Evolutionary conservation across 2,797 vertebrate species (phyloP).

Genomic region (Notolepis coatsorum): DNA sequence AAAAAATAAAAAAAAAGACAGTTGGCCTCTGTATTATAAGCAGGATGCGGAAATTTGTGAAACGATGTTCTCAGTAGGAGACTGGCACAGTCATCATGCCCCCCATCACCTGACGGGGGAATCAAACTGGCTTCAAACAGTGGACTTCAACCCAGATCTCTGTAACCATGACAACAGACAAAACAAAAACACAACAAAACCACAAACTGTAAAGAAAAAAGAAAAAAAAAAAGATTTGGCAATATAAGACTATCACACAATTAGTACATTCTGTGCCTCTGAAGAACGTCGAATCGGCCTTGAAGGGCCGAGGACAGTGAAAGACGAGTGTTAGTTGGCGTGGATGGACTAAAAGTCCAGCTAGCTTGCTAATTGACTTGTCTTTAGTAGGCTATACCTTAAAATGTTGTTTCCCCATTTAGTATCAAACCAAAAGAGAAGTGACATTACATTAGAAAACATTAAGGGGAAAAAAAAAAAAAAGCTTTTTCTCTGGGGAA

Average conservation of each 20-base stretch:
- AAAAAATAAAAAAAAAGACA: neutral
- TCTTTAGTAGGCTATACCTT: neutral
- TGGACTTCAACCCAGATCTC: conserved; percentile 47
- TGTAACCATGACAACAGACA: conserved; percentile 61
- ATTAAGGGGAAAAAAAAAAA: neutral
- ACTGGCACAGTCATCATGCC: conserved; percentile 80
- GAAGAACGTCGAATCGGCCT: conserved; percentile 25
- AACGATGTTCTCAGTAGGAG: conserved; percentile 21
- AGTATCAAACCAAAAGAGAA: neutral
- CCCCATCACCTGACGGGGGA: conserved; percentile 75
- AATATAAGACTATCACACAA: conserved; percentile 36
- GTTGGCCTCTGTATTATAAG: neutral
- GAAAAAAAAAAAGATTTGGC: conserved; percentile 56
- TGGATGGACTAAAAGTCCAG: neutral
- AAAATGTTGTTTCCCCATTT: neutral
- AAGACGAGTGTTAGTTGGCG: neutral
- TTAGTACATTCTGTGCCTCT: conserved; percentile 44
- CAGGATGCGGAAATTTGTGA: neutral
- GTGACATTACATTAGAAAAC: neutral
- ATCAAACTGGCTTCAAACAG: conserved; percentile 75
- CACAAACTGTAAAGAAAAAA: conserved; percentile 43
- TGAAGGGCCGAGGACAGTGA: conserved; percentile 16
- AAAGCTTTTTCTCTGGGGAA: too few species aligned
- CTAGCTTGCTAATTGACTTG: neutral
- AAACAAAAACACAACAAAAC: conserved; percentile 55